Evolutionary conservation across 2,888 invertebrate genomes (phyloP).

Genomic region (Oasisia sp.): DNA sequence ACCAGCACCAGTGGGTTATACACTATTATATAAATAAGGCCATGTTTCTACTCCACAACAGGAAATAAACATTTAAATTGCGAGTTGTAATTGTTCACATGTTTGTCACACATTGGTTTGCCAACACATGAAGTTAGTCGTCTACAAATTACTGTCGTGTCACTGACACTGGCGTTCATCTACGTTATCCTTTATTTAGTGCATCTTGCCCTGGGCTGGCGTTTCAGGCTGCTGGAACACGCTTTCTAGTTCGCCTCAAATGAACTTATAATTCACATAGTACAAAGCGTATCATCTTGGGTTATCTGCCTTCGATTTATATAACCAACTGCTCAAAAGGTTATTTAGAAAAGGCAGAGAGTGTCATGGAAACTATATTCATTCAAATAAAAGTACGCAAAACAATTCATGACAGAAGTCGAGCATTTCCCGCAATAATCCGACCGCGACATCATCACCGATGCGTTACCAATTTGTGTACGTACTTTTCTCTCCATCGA

Average conservation of each 20-base stretch:
- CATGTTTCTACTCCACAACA: too few relatives aligned
- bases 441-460: conserved; percentile 17
- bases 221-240: neutral
- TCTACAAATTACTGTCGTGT: too few relatives aligned
- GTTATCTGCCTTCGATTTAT: neutral
- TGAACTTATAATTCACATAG: neutral
- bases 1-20: too few relatives aligned
- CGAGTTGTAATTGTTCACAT: too few relatives aligned
- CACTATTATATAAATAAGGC: too few relatives aligned
- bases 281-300: neutral
- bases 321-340: neutral
- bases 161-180: too few relatives aligned
- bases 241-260: neutral
- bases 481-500: neutral
- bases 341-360: neutral
- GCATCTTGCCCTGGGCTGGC: too few relatives aligned
- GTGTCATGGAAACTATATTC: neutral
- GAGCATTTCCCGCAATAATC: conserved; percentile 18
- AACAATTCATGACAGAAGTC: neutral
- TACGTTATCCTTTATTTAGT: too few relatives aligned
- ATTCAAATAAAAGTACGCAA: neutral
- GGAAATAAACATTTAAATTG: too few relatives aligned
- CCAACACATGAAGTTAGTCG: too few relatives aligned
- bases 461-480: conserved; percentile 12
- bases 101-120: too few relatives aligned